Conservation (phyloP, 1,140 invertebrate genomes). For the Campoletis sonorensis region DNA sequence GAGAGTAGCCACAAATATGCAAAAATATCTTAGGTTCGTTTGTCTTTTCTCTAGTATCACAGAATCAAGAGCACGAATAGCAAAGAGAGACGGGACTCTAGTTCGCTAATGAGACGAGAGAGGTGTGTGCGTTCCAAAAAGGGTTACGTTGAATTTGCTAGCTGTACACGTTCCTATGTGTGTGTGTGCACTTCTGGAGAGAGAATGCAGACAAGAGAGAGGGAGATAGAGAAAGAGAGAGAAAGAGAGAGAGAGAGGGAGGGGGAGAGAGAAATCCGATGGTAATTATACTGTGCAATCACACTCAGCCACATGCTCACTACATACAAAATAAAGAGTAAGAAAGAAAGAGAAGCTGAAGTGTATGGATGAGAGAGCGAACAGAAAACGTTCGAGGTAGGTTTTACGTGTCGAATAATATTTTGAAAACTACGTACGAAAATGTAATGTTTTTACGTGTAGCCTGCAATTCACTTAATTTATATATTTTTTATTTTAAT, state of each 20-base stretch:
- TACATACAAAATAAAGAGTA: not conserved
- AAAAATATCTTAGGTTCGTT: not conserved
- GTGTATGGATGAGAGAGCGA: not conserved
- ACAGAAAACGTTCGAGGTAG: not conserved
- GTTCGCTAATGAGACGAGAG: conserved; percentile 35
- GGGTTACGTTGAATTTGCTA: conserved; percentile 23
- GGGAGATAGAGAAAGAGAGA: no score
- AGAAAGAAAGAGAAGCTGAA: not conserved
- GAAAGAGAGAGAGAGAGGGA: no score
- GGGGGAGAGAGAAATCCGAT: not conserved
- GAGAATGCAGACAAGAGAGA: no score
- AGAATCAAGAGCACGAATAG: not conserved
- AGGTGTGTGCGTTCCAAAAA: conserved; percentile 23
- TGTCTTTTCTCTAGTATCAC: not conserved
- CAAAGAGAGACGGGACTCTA: conserved; percentile 10
- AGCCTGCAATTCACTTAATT: not conserved
- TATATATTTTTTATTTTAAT: not conserved
- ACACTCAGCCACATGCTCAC: conserved; percentile 24
- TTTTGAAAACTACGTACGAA: not conserved
- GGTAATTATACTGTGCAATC: conserved; percentile 41
- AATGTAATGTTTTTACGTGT: not conserved
- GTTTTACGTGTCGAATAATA: not conserved
- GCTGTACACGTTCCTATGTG: not conserved
- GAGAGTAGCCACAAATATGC: not conserved
- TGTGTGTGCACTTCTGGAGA: conserved; percentile 1